phyloP scores from a whole-genome alignment of 2,888 invertebrate genomes.

The Iphiclides podalirius region DNA sequence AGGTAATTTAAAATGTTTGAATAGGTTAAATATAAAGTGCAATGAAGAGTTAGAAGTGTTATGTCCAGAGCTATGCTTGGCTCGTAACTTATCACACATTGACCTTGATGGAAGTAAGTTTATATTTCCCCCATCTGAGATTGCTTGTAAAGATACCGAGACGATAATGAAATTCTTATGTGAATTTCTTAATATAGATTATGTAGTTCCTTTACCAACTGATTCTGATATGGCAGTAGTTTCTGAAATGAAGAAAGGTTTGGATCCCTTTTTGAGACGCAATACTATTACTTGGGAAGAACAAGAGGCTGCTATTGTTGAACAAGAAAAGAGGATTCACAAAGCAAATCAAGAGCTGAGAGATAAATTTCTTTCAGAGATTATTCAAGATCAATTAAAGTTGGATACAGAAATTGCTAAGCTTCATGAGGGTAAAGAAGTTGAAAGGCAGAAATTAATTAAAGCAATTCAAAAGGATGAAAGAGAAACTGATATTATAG shows the following conservation, averaged over 20 bases:
- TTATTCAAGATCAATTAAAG: conserved; percentile 82
- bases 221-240: conserved; percentile 48
- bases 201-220: conserved; percentile 57
- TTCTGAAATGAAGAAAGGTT: conserved; percentile 49
- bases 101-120: conserved; percentile 82
- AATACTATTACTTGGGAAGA: conserved; percentile 76
- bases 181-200: conserved; percentile 67
- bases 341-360: conserved; percentile 81
- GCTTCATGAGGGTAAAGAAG: conserved; percentile 84
- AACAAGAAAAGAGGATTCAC: conserved; percentile 83
- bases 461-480: conserved; percentile 83
- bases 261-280: conserved; percentile 55
- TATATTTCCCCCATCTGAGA: conserved; percentile 82
- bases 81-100: conserved; percentile 81
- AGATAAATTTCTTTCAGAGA: conserved; percentile 76
- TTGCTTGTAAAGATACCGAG: conserved; percentile 80
- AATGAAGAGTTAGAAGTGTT: conserved; percentile 81
- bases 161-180: conserved; percentile 84
- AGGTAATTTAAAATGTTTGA: conserved; percentile 82
- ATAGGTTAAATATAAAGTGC: conserved; percentile 79
- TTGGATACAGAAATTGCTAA: conserved; percentile 84
- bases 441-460: conserved; percentile 80
- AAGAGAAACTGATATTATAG: conserved; percentile 81
- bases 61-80: conserved; percentile 83
- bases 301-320: conserved; percentile 81